A percentile compares a stretch with the other conserved stretches of the same genome.
phyloP scores from a whole-genome alignment of 2,797 vertebrate species.

The Danio albolineatus region DNA sequence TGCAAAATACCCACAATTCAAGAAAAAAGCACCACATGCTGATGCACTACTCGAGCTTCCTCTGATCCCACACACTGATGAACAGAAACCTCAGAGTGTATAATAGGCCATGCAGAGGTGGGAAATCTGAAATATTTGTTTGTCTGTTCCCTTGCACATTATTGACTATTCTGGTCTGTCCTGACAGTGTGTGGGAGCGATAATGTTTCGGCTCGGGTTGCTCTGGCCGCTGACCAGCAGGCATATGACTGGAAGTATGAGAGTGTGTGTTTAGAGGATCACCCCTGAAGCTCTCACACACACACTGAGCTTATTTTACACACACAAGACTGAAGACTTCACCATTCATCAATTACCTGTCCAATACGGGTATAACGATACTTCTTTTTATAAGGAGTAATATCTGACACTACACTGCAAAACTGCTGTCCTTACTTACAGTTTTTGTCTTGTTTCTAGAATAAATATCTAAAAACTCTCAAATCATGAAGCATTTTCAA shows the following conservation, averaged over 20 bases:
- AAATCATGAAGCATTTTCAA: too few species aligned
- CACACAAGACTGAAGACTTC: neutral
- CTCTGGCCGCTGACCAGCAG: conserved; percentile 81
- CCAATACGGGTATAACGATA: neutral
- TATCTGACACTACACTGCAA: too few species aligned
- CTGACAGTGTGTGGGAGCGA: conserved; percentile 82
- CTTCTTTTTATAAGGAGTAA: too few species aligned
- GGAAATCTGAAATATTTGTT: conserved; percentile 82
- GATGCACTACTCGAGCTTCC: neutral
- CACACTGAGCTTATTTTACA: neutral
- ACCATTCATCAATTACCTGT: too few species aligned
- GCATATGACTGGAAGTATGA: conserved; percentile 86
- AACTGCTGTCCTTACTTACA: too few species aligned
- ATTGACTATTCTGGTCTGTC: conserved; percentile 92
- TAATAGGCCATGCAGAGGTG: conserved; percentile 71
- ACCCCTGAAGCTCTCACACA: conserved; percentile 18
- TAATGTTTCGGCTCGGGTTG: conserved; percentile 86
- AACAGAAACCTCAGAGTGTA: conserved; percentile 49
- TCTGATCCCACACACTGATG: conserved; percentile 68
- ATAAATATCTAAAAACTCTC: too few species aligned
- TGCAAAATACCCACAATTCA: too few species aligned
- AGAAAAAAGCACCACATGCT: neutral
- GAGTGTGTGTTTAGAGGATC: conserved; percentile 61
- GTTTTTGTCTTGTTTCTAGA: too few species aligned
- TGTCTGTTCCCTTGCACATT: conserved; percentile 76